Percentiles rank a stretch among this genome's conserved stretches.
These are phyloP conservation scores for Pyrgus malvae DNA, from an alignment of 2,888 invertebrate species.

Conservation along the genomic window DNA sequence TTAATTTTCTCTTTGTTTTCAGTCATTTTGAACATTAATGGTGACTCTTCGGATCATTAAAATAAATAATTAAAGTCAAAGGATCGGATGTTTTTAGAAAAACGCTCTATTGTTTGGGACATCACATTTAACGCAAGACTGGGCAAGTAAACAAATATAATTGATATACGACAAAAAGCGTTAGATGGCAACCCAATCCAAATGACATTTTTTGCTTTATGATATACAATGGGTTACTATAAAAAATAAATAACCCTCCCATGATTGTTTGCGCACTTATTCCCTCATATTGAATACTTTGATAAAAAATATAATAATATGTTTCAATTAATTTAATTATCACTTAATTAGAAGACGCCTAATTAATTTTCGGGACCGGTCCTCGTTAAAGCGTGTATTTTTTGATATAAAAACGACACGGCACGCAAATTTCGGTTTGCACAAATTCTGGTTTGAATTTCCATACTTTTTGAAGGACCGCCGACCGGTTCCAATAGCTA, in stretches of 20 bases:
- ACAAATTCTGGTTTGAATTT: no score
- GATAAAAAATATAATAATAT: no score
- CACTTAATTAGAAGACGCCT: no score
- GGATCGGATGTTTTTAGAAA: neutral
- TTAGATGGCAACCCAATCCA: neutral
- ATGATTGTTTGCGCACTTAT: neutral
- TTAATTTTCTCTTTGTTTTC: slow-evolving; percentile 9
- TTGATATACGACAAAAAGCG: slow-evolving; percentile 9
- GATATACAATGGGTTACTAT: neutral
- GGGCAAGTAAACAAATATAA: slow-evolving; percentile 13
- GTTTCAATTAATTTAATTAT: no score
- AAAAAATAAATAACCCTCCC: slow-evolving; percentile 1
- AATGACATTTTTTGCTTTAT: neutral
- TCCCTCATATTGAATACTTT: neutral
- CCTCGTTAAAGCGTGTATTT: no score
- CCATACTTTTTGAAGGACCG: neutral
- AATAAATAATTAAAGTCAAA: slow-evolving; percentile 13
- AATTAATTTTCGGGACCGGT: no score
- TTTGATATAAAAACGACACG: no score
- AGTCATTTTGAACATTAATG: neutral
- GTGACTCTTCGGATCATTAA: slow-evolving; percentile 7
- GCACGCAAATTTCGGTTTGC: no score
- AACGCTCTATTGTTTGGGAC: slow-evolving; percentile 16
- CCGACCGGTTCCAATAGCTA: neutral
- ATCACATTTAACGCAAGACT: slow-evolving; percentile 19